Percentiles rank a stretch among this genome's conserved stretches.
These are phyloP conservation scores for Pediacus dermestoides DNA, from an alignment of 2,888 invertebrate species.

Conservation along the genomic window DNA sequence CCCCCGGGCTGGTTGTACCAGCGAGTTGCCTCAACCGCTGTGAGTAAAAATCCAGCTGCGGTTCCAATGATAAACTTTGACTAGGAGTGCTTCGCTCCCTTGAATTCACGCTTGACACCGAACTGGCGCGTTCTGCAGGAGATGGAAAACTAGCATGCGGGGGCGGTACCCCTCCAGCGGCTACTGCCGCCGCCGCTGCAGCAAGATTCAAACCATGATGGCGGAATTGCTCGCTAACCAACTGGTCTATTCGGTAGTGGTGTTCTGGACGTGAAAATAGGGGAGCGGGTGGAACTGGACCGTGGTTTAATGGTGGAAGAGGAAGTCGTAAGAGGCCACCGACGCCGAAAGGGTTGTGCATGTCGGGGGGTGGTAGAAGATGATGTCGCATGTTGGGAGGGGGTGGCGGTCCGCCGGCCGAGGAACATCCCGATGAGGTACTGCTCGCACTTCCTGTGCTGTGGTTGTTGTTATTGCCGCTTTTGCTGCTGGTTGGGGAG, in stretches of 20 bases:
- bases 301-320: conserved; percentile 66
- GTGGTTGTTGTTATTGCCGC: conserved; percentile 52
- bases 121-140: conserved; percentile 58
- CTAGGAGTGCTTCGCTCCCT: conserved; percentile 54
- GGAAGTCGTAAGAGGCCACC: conserved; percentile 72
- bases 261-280: conserved; percentile 76
- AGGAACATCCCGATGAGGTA: conserved; percentile 52
- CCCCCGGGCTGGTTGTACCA: conserved; percentile 90
- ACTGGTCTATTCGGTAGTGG: conserved; percentile 78
- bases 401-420: conserved; percentile 56
- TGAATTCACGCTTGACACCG: conserved; percentile 52
- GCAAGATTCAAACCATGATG: conserved; percentile 75
- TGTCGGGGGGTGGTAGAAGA: conserved; percentile 66
- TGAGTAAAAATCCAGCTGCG: conserved; percentile 98
- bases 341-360: conserved; percentile 73
- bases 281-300: conserved; percentile 68
- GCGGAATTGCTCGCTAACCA: conserved; percentile 78
- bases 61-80: conserved; percentile 72
- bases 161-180: conserved; percentile 61
- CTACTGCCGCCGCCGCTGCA: conserved; percentile 69
- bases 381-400: conserved; percentile 66
- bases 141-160: conserved; percentile 62
- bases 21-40: conserved; percentile 98
- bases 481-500: conserved; percentile 43
- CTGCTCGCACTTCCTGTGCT: conserved; percentile 55